Evolutionary conservation across 2,113 vertebrate species (phyloP), one percentile per base, ranked within the genome.

Genomic region (Pseudolaguvia tuberculata): DNA sequence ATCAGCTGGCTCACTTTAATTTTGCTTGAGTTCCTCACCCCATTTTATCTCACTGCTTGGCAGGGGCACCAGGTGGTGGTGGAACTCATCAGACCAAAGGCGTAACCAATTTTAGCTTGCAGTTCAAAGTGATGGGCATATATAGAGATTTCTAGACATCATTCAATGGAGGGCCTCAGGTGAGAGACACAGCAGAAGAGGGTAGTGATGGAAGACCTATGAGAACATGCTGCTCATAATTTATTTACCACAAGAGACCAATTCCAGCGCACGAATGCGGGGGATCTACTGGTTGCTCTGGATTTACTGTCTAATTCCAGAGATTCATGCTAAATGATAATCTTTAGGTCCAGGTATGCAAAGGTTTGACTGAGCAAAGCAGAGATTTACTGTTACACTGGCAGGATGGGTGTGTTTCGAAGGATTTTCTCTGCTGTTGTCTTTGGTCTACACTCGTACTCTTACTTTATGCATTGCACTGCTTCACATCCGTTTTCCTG

Each of bases 11-110:
- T 45, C 5, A 15, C 39, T 47, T 23, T 25, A 12, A 18, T 52
- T 20, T 56, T 66, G 13, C 15, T 53, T 45, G 42, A 18, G 15
- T 1, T 20, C 27, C 27, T 62, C 21, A 17, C 11, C 4, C 48
- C 14, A 31, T 63, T 52, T 42, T 1, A 15, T 76, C 47, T 59
- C 23, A 23, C 12, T 27, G 10, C 42, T 23, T 55, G 14, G 31
- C 52, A 48, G 53, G 75, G 75, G 65, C 75, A 74, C 77, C 79
- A 80, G 75, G 75, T 78, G 66, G 75, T 73, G 68, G 67, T 65
- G 55, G 52, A 70, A 73, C 21, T 73, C 57, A 77, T 73, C 74
- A 73, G 68, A 11, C 57, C 55, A 55, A 63, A 73, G 65, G 42
- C 50, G 29, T 63, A 53, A 77, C 63, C 39, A 70, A 35, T 70